These are phyloP conservation scores for Hydraecia micacea DNA, from an alignment of 2,888 invertebrate species.

Conservation along the genomic window DNA sequence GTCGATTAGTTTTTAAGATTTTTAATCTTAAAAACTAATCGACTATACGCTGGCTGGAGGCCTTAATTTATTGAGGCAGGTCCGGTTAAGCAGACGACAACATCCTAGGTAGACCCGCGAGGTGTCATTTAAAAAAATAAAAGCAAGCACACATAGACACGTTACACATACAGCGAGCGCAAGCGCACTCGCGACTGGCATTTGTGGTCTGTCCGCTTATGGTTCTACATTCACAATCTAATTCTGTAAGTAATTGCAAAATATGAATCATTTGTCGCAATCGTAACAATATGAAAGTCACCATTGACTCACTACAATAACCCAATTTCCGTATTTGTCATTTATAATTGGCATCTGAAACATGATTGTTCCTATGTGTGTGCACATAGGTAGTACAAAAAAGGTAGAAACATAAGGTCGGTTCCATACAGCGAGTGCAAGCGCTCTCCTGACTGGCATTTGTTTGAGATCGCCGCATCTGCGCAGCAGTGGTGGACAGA, in stretches of 20 bases:
- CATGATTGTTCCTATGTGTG: neutral
- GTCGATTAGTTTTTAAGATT: too few species aligned
- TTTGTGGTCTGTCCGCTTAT: neutral
- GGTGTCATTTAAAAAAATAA: neutral
- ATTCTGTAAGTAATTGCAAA: neutral
- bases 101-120: too few species aligned
- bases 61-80: too few species aligned
- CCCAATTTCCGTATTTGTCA: slow-evolving; percentile 48
- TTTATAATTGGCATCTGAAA: slow-evolving; percentile 49
- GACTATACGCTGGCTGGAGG: too few species aligned
- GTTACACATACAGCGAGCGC: too few species aligned
- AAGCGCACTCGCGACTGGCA: too few species aligned
- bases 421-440: neutral
- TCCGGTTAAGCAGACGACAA: too few species aligned
- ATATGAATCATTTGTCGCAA: slow-evolving; percentile 39
- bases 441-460: neutral
- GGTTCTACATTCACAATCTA: neutral
- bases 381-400: neutral
- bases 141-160: neutral
- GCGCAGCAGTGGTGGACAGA: too few species aligned
- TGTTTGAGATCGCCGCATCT: neutral
- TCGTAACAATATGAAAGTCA: slow-evolving; percentile 5
- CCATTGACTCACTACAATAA: slow-evolving; percentile 16
- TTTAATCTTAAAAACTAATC: too few species aligned
- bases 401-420: neutral